A percentile compares a stretch with the other conserved stretches of the same genome.
Conservation (phyloP, 2,113 vertebrate species). For the Garra rufa region DNA sequence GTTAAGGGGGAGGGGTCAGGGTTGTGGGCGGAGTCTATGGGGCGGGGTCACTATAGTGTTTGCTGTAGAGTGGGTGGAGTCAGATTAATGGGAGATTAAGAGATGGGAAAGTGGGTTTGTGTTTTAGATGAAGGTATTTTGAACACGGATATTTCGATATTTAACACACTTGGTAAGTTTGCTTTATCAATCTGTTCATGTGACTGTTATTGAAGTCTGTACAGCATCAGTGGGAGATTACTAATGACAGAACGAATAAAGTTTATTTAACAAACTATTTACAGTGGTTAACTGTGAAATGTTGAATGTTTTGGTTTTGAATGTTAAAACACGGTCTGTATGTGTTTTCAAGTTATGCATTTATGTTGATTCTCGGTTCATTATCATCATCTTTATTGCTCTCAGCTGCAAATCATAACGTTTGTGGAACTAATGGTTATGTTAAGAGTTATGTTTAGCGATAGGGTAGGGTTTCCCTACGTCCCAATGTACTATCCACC, state of each 20-base stretch:
- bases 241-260: background rate
- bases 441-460: no score
- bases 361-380: background rate
- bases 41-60: background rate
- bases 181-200: background rate
- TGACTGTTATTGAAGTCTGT: slow-evolving; percentile 4
- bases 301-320: no score
- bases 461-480: no score
- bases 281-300: no score
- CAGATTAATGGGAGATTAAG: background rate
- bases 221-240: background rate
- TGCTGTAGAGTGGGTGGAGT: background rate
- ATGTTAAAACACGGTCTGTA: no score
- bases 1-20: background rate
- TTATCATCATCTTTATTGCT: background rate
- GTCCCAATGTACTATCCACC: no score
- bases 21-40: background rate
- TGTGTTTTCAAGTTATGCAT: no score
- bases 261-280: background rate
- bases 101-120: background rate
- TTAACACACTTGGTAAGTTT: background rate
- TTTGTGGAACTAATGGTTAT: no score
- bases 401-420: no score
- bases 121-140: background rate
- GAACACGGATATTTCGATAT: background rate